Base-by-base conservation (phyloP, 2,113 vertebrate species). In the Centrocercus urophasianus region DNA sequence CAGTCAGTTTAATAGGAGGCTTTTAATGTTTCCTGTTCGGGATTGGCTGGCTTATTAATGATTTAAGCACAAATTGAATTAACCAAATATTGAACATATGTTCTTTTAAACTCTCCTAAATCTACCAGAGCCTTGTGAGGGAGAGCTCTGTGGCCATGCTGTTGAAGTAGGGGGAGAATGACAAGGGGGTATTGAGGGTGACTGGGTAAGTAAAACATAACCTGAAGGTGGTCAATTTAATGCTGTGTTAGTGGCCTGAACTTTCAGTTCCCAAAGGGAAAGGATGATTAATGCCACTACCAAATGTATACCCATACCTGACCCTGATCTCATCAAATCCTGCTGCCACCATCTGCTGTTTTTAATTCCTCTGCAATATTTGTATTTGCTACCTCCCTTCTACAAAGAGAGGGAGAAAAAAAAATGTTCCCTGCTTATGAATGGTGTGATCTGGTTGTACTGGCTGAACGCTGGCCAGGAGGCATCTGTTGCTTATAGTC, bases 401-500 rank as follows among this genome's bases (percentile, higher is more conserved):
- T 97, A 97, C 96, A 97, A 97, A 96, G 96, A 89, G 78, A 97
- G 79, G 94, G 97, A 76, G 83, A 40, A 78, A 93, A 97, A 97
- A 97, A 86, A 93, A 82, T 83, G 95, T 94, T 95, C 93, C 83
- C 86, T 95, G 90, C 95, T 82, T 92, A 77, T 96, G 96, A 97
- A 95, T 97, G 96, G 96, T 93, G 98, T 89, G 96, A 97, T 97
- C 97, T 95, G 98, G 98, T 97, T 98, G 97, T 98, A 96, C 97
- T 89, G 97, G 97, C 98, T 97, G 98, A 98, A 98, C 98, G 96
- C 96, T 97, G 98, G 98, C 98, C 98, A 98, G 98, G 98, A 99
- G 98, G 98, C 98, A 98, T 98, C 98, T 99, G 98, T 98, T 98
- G 98, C 98, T 98, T 98, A 93, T 91, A 96, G 98, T 94, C 96